Evolutionary conservation across 2,113 vertebrate genomes (phyloP).

Genomic region (Macrotis lagotis): DNA sequence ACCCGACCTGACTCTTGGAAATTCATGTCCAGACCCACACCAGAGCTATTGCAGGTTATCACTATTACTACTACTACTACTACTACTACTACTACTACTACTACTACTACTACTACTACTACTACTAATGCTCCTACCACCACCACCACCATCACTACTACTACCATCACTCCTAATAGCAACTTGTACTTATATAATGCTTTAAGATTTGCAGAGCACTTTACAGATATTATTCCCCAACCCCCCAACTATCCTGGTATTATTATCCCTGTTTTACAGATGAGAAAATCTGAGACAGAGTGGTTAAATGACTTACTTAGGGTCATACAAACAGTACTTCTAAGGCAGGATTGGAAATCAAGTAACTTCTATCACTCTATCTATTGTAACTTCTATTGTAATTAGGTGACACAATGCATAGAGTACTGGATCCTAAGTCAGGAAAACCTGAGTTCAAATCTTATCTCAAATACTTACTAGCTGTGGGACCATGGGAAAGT

Average conservation of each 20-base stretch:
- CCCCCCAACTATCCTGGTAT: background rate
- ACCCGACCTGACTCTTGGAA: too few species aligned
- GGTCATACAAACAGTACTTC: background rate
- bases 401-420: background rate
- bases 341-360: background rate
- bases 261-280: background rate
- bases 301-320: background rate
- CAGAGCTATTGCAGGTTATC: too few species aligned
- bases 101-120: too few species aligned
- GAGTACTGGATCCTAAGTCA: background rate
- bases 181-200: background rate
- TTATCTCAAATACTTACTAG: background rate
- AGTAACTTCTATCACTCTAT: background rate
- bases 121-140: too few species aligned
- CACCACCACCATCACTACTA: too few species aligned
- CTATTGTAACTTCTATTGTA: background rate
- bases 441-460: background rate
- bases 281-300: background rate
- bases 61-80: too few species aligned
- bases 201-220: background rate
- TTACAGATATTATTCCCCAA: background rate
- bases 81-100: too few species aligned
- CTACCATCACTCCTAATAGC: background rate
- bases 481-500: background rate
- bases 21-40: too few species aligned